These are phyloP conservation scores for Latrodectus elegans DNA, from an alignment of 2,888 invertebrate species.

Conservation along the genomic window DNA sequence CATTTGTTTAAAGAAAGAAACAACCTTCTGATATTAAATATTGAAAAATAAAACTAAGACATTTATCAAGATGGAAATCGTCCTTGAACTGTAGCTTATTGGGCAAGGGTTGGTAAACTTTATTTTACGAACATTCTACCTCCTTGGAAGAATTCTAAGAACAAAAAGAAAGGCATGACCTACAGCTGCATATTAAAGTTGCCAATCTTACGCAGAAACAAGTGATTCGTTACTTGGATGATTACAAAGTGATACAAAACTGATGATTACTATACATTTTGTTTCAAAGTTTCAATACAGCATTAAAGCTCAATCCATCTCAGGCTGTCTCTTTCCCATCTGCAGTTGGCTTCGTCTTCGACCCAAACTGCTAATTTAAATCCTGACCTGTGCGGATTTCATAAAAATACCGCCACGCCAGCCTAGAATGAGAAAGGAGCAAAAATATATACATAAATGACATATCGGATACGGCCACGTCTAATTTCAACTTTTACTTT, in stretches of 20 bases:
- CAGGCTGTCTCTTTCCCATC: conserved; percentile 28
- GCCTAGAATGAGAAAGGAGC: neutral
- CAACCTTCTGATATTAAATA: no score
- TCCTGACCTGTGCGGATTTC: conserved; percentile 29
- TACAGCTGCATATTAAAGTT: no score
- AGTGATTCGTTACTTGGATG: neutral
- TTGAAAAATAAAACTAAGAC: no score
- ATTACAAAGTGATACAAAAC: conserved; percentile 58
- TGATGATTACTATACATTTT: conserved; percentile 66
- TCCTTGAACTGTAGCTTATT: no score
- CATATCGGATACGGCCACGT: conserved; percentile 40
- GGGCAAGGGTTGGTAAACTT: no score
- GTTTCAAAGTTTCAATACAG: conserved; percentile 66
- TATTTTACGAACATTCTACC: no score
- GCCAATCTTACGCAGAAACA: neutral
- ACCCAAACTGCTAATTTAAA: conserved; percentile 53
- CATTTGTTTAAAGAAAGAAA: no score
- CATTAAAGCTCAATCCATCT: conserved; percentile 65
- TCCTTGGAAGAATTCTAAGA: no score
- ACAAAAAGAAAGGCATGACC: no score
- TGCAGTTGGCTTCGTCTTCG: neutral
- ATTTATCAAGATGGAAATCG: no score
- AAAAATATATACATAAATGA: conserved; percentile 35
- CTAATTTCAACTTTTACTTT: conserved; percentile 24
- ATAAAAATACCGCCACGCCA: conserved; percentile 26